Evolutionary conservation across 2,888 invertebrate species (phyloP), one percentile per base, ranked within the genome.

Genomic region (Noctuana brunneofusca): DNA sequence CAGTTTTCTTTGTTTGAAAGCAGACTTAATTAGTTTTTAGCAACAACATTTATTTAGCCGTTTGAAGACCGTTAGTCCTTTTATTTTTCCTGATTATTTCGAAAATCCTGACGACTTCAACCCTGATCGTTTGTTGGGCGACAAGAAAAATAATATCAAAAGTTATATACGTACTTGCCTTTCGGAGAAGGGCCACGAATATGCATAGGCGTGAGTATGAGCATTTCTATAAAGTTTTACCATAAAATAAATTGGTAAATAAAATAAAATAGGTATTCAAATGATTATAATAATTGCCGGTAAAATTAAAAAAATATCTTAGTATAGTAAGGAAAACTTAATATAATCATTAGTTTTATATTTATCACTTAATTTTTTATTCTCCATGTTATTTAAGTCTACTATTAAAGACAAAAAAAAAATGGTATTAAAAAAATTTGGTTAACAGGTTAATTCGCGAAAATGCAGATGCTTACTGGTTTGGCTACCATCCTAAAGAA

Each of bases 161-260:
- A 82, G 78, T 0, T 84, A 79, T 84, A 79, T 55, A 80, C 80
- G 0, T 86, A 80, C 58, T 68, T 83, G 49, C 84, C 86, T 0
- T 87, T 85, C 60, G 86, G 86, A n/a, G 86, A 86, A 62, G 86
- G 86, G 1, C 83, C 79, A 0, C 75, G 84, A 62, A 70, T 78
- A 30, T 86, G 86, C 65, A 76, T 86, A 14, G 86, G 86, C 86
- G 69, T 72, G 76, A 16, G 22, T 50, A 0, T 3, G 8, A 22
- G 12, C 9, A 2, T 11, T 48, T 48, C 5, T 22, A 2, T 48
- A 8, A 41, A 41, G 16, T 11, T 38, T 38, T 3, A 24, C 24
- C 24, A 3, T 24, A 24, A 24, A 24, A 30, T 30, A 30, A 30
- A 8, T 4, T 30, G 8, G 1, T 1, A 8, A 30, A 30, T 30